Base-by-base conservation (phyloP, 2,113 vertebrate genomes). In the Rhea americana region DNA sequence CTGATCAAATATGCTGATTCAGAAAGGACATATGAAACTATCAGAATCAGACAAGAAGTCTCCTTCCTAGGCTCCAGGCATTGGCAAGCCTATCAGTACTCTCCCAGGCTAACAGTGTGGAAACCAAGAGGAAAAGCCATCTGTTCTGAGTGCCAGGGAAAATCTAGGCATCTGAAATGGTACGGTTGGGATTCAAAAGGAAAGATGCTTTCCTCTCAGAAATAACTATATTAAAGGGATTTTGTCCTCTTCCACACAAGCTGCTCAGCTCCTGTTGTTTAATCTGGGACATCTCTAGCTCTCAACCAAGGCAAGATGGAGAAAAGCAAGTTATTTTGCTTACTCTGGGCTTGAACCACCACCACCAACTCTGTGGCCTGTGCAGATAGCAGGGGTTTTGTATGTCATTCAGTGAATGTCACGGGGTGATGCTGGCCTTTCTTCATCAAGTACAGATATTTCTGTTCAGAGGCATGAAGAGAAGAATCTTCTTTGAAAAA, bases 1-100 rank as follows among this genome's bases (percentile, higher is more conserved):
- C 1, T 0, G 76, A 16, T 48, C 32, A 53, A 26, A 65, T 30
- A 68, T 0, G 1, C 37, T 16, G 37, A 41, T 39, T 50, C 15
- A 53, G n/a, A 55, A 10, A 19, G 35, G 51, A 61, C 0, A 1
- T 35, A 24, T 2, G 12, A 12, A 37, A 83, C 56, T 25, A 45
- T 0, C 3, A 51, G 43, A 88, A 55, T 17, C 37, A 37, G n/a
- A 61, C 41, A 26, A n/a, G 15, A 13, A 65, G 15, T 39, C 53
- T 82, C 58, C 53, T 82, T 62, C 66, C 39, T 26, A 61, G 30
- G 53, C 26, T 30, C 37, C 35, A 39, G 8, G 17, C 28, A 66
- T 39, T 1, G 0, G 30, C 37, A 48, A 26, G 16, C 18, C 25
- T 15, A 5, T 32, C 56, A 73, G 37, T 14, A 15, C 51, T 51